Percentiles rank a stretch among this genome's conserved stretches.
phyloP scores from a whole-genome alignment of 1,140 invertebrate species.

The Polypedilum pembai region DNA sequence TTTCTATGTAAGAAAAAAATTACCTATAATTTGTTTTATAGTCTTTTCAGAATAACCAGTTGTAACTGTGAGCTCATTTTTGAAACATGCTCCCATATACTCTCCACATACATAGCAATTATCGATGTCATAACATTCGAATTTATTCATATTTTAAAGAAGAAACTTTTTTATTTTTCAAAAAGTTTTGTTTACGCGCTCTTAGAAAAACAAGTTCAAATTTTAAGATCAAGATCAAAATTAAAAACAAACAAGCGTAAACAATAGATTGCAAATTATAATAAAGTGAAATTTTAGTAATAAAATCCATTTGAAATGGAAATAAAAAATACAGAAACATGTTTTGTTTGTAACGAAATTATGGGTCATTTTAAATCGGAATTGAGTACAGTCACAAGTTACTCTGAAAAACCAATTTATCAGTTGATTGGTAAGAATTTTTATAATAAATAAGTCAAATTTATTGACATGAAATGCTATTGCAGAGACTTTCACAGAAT shows the following conservation, averaged over 20 bases:
- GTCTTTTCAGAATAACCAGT: neutral
- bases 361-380: neutral
- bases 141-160: neutral
- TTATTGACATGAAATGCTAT: too few species aligned
- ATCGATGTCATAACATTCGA: neutral
- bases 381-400: neutral
- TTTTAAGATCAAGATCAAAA: too few species aligned
- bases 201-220: too few species aligned
- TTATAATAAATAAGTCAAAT: too few species aligned
- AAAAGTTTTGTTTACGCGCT: neutral
- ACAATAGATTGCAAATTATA: too few species aligned
- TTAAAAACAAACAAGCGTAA: too few species aligned
- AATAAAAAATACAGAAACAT: neutral
- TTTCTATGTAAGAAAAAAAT: neutral
- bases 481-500: neutral
- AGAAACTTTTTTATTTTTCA: neutral
- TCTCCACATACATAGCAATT: neutral
- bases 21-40: neutral
- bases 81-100: neutral
- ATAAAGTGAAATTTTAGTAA: too few species aligned
- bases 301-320: too few species aligned
- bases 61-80: neutral
- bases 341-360: neutral
- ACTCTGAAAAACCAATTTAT: conserved; percentile 21
- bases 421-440: neutral